These are phyloP conservation scores for Serinus canaria DNA, from an alignment of 2,113 vertebrate species.

Conservation along the genomic window DNA sequence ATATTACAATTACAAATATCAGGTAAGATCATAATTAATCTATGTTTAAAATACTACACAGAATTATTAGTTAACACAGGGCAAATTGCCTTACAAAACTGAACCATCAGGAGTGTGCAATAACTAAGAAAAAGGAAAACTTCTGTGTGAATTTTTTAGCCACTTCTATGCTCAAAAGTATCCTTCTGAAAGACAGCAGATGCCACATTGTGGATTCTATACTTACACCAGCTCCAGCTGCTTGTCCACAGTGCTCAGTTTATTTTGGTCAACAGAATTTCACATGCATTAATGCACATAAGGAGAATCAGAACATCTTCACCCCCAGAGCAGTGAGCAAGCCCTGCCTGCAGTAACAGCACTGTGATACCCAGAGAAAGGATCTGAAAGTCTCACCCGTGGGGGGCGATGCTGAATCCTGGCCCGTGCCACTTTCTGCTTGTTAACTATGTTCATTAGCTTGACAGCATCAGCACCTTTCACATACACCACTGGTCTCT, in stretches of 20 bases:
- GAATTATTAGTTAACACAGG: background rate
- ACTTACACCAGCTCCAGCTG: background rate
- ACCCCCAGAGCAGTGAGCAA: background rate
- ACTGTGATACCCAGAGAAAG: background rate
- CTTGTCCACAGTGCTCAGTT: background rate
- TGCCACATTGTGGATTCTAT: background rate
- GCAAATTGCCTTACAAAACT: background rate
- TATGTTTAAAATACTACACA: background rate
- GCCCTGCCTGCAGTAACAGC: background rate
- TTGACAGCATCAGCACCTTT: conserved; percentile 97
- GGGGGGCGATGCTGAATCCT: conserved; percentile 94
- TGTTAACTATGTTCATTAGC: conserved; percentile 99
- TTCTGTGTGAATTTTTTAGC: background rate
- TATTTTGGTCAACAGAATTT: background rate
- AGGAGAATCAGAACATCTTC: background rate
- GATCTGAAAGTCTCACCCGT: conserved; percentile 78
- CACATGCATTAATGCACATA: background rate
- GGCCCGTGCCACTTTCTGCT: conserved; percentile 96
- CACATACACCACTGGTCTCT: conserved; percentile 96
- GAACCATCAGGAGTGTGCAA: background rate
- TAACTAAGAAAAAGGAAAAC: background rate
- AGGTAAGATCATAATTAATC: background rate
- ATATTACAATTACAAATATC: background rate
- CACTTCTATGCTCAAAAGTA: background rate
- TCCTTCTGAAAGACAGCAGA: background rate